Evolutionary conservation across 2,797 vertebrate genomes (phyloP).

Genomic region (Esox lucius): DNA sequence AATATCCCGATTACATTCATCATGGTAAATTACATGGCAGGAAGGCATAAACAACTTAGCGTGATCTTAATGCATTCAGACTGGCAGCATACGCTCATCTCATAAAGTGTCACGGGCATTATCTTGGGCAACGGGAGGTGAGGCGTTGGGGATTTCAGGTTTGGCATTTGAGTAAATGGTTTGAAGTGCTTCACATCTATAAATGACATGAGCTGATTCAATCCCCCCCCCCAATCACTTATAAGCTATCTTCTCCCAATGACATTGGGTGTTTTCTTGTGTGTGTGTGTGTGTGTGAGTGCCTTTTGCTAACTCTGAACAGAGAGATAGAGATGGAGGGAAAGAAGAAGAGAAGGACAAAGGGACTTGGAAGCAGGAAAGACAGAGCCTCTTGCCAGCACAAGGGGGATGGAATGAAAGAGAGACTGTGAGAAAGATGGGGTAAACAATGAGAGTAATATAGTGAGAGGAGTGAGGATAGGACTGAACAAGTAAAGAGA

Average conservation of each 20-base stretch:
- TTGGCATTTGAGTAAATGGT: slow-evolving; percentile 68
- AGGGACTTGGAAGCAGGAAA: background rate
- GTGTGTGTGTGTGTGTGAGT: background rate
- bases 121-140: slow-evolving; percentile 18
- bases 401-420: slow-evolving; percentile 29
- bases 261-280: background rate
- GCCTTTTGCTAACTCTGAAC: slow-evolving; percentile 10
- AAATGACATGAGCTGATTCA: slow-evolving; percentile 71
- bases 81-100: slow-evolving; percentile 37
- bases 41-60: background rate
- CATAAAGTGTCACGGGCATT: slow-evolving; percentile 43
- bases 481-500: background rate
- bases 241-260: slow-evolving; percentile 60
- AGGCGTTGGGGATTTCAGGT: slow-evolving; percentile 56
- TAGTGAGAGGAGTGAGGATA: background rate
- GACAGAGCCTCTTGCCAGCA: slow-evolving; percentile 14
- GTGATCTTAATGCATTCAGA: slow-evolving; percentile 43
- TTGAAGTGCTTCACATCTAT: slow-evolving; percentile 70
- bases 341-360: background rate
- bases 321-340: background rate
- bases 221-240: slow-evolving; percentile 61
- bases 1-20: background rate
- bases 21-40: background rate
- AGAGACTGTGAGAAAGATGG: background rate
- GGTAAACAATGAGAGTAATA: too few relatives aligned